phyloP scores from a whole-genome alignment of 2,888 invertebrate genomes.

The Sarcophaga variegata region DNA sequence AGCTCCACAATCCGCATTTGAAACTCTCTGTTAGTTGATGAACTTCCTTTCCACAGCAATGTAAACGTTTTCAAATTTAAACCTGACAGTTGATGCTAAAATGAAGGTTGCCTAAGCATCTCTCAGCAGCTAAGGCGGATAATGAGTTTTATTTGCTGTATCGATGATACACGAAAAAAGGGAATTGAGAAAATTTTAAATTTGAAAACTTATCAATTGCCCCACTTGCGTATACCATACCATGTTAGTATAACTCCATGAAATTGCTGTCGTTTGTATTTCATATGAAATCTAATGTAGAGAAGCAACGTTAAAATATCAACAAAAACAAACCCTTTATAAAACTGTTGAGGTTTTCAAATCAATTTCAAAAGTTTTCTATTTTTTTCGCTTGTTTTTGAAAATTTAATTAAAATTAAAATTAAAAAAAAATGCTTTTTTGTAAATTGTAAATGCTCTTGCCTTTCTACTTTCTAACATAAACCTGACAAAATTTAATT shows the following conservation, averaged over 20 bases:
- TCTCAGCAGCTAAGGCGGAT: too few species aligned
- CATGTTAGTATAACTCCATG: constrained; percentile 4
- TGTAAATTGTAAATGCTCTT: background rate
- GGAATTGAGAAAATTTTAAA: background rate
- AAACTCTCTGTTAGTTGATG: too few species aligned
- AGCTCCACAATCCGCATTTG: too few species aligned
- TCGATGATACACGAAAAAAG: background rate
- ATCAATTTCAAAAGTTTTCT: constrained; percentile 60
- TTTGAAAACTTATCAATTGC: constrained; percentile 26
- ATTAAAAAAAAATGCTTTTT: background rate
- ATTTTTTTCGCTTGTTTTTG: constrained; percentile 32
- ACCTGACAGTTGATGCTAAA: too few species aligned
- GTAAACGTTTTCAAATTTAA: too few species aligned
- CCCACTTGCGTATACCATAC: background rate
- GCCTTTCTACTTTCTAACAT: background rate
- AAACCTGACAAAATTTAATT: background rate
- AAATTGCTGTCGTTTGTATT: constrained; percentile 53
- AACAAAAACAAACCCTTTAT: constrained; percentile 18
- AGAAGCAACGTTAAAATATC: constrained; percentile 20
- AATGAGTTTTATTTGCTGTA: too few species aligned
- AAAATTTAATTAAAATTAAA: constrained; percentile 63
- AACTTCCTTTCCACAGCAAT: too few species aligned
- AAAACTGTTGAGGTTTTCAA: constrained; percentile 68
- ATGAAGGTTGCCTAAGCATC: too few species aligned
- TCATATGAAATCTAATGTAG: constrained; percentile 36